phyloP scores from a whole-genome alignment of 2,797 vertebrate species.

The Sebastes trivittatus region DNA sequence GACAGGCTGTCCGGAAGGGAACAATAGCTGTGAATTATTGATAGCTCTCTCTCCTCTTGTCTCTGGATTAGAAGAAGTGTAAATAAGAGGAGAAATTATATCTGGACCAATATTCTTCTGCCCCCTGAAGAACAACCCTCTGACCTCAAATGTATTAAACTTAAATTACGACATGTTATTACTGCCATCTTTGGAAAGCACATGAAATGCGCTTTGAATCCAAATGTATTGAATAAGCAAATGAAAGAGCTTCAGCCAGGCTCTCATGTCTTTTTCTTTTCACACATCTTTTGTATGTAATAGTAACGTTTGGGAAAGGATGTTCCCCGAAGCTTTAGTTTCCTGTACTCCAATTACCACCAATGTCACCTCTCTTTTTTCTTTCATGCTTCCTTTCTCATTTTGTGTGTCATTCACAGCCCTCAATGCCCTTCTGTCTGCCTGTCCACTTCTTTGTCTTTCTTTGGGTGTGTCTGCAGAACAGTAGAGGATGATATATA shows the following conservation, averaged over 20 bases:
- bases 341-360: constrained; percentile 72
- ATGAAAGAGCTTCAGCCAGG: constrained; percentile 7
- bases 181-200: neutral
- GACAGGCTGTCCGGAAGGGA: constrained; percentile 68
- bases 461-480: neutral
- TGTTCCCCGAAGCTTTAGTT: constrained; percentile 54
- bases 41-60: constrained; percentile 58
- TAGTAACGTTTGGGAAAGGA: constrained; percentile 30
- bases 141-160: constrained; percentile 48
- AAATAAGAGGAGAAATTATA: constrained; percentile 60
- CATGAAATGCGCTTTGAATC: constrained; percentile 23
- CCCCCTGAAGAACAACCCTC: constrained; percentile 10
- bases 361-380: constrained; percentile 73
- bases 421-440: neutral
- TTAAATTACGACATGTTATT: constrained; percentile 21
- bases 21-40: constrained; percentile 82
- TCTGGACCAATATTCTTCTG: constrained; percentile 50
- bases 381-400: constrained; percentile 18
- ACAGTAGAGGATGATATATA: constrained; percentile 12
- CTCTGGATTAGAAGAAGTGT: constrained; percentile 49
- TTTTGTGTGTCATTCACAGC: constrained; percentile 23
- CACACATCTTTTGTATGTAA: constrained; percentile 23
- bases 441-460: constrained; percentile 17
- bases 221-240: constrained; percentile 25
- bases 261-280: constrained; percentile 20